Evolutionary conservation across 2,113 vertebrate species (phyloP), one percentile per base, ranked within the genome.

Genomic region (Malurus alboscapulatus): DNA sequence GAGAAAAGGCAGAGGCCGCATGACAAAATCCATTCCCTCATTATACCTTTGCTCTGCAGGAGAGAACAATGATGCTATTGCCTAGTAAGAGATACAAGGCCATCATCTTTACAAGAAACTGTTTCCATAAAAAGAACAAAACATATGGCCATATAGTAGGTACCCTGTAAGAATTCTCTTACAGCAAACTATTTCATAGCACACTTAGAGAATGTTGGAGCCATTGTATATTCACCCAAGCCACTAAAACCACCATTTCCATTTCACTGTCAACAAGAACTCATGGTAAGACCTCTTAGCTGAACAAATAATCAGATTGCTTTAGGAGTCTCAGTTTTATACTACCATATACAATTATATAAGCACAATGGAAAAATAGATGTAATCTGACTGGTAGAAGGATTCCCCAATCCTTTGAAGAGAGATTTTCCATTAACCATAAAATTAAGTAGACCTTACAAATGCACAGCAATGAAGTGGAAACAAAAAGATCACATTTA

Each of bases 401-500:
- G 47, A 87, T 87, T 91, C 30, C 34, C 71, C 89, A 89, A 82
- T 55, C 58, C 58, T 93, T 89, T 86, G 63, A 94, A 84, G 34
- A 61, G 51, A 86, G 61, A 78, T 30, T 80, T 84, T 91, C 84
- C 26, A 2, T 57, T 91, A 93, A 54, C 80, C 83, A 85, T 85
- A 80, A 91, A 94, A 94, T 80, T 80, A 87, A 76, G 83, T 32
- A 91, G 45, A 40, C 36, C 54, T 58, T 19, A 57, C 69, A 79
- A 81, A 40, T 86, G 53, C 72, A 73, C 66, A 83, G 84, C 75
- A 95, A 32, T 24, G 38, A 89, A 86, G 59, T 86, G 34, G 71
- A 95, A 95, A 90, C 45, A 92, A 90, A 95, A 84, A 73, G 18
- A 90, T 84, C 44, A 71, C 40, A 62, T 92, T 93, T 91, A 78